These are phyloP conservation scores for Lophochroa leadbeateri DNA, from an alignment of 2,113 vertebrate genomes.

Conservation along the genomic window DNA sequence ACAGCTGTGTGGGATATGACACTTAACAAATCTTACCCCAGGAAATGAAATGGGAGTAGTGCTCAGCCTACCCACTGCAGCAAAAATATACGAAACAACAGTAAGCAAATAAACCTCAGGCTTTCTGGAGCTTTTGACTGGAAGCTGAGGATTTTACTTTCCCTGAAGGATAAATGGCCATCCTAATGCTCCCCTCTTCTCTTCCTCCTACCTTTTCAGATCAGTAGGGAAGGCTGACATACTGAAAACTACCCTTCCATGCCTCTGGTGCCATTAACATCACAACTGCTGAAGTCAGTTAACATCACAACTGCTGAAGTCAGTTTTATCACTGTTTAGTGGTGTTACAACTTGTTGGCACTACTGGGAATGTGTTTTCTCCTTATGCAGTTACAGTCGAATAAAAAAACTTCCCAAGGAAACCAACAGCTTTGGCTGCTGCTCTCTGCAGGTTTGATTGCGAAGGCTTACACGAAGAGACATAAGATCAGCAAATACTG, in stretches of 20 bases:
- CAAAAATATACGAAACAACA: conserved; percentile 74
- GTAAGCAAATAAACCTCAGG: conserved; percentile 58
- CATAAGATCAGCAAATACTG: neutral
- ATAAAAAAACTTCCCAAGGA: neutral
- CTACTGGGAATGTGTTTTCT: neutral
- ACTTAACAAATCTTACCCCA: conserved; percentile 54
- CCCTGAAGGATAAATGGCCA: neutral
- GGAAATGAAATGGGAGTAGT: conserved; percentile 66
- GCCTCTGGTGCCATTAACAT: neutral
- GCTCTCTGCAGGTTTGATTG: neutral
- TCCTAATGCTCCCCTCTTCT: conserved; percentile 29
- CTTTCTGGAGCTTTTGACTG: conserved; percentile 60
- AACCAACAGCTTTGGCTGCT: neutral
- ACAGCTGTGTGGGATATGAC: conserved; percentile 52
- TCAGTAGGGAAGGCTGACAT: neutral
- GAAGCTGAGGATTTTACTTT: neutral
- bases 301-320: neutral
- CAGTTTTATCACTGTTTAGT: neutral
- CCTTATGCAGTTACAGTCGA: neutral
- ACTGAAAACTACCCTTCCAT: conserved; percentile 1
- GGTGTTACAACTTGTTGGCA: neutral
- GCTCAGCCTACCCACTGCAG: conserved; percentile 46
- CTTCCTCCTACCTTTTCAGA: conserved; percentile 38
- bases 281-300: neutral
- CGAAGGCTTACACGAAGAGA: neutral